These are phyloP conservation scores for Clavelina lepadiformis DNA, from an alignment of 23 tunicate genomes.

Conservation along the genomic window DNA sequence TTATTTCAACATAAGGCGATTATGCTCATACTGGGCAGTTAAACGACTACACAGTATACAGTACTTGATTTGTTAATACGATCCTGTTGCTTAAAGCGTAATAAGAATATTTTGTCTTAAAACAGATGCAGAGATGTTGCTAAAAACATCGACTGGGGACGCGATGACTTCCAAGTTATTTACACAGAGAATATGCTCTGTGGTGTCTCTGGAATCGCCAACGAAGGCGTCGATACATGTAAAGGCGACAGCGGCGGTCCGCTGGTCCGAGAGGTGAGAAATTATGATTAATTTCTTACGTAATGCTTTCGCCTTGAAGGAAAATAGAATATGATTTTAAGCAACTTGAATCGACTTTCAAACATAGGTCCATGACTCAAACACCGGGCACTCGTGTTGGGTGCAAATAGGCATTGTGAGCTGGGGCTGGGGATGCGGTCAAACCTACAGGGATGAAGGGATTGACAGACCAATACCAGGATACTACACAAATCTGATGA, in stretches of 20 bases:
- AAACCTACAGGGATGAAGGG: background rate
- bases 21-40: too few relatives aligned
- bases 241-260: constrained; percentile 49
- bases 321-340: background rate
- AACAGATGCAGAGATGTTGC: background rate
- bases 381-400: constrained; percentile 27
- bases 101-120: background rate
- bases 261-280: constrained; percentile 33
- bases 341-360: too few relatives aligned
- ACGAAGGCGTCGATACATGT: constrained; percentile 24
- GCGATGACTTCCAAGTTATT: background rate
- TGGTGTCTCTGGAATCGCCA: constrained; percentile 4
- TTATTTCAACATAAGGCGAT: too few relatives aligned
- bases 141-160: background rate
- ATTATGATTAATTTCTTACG: background rate
- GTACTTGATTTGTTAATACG: too few relatives aligned
- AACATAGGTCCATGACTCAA: too few relatives aligned
- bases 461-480: constrained; percentile 16
- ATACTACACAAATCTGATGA: constrained; percentile 37
- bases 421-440: constrained; percentile 88
- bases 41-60: too few relatives aligned
- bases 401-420: constrained; percentile 69
- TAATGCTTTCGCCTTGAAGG: background rate
- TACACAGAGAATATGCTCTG: constrained; percentile 34
- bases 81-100: background rate